Percentiles rank a stretch among this genome's conserved stretches.
phyloP scores from a whole-genome alignment of 2,888 invertebrate genomes.

The Opisthograptis luteolata region DNA sequence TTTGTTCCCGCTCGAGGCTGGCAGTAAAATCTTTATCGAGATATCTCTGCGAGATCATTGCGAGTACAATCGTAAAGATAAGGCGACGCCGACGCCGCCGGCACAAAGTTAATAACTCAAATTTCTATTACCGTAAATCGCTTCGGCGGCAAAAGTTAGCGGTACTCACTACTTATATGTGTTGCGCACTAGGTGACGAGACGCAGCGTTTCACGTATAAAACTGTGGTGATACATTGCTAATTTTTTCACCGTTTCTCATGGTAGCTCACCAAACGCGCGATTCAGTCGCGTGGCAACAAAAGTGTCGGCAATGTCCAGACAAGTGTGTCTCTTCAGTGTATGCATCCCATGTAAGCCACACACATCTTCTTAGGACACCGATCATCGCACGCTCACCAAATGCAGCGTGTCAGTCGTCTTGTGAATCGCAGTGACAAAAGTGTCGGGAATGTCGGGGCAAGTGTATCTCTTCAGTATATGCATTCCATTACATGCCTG shows the following conservation, averaged over 20 bases:
- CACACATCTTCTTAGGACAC: too few species aligned
- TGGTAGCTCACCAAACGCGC: background rate
- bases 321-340: too few species aligned
- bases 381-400: background rate
- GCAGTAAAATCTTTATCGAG: slow-evolving; percentile 63
- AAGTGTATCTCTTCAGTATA: too few species aligned
- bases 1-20: slow-evolving; percentile 52
- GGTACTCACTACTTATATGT: slow-evolving; percentile 40
- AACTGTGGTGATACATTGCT: background rate
- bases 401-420: slow-evolving; percentile 1
- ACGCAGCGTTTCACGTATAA: slow-evolving; percentile 8
- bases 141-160: slow-evolving; percentile 46
- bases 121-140: slow-evolving; percentile 70
- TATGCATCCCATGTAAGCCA: too few species aligned
- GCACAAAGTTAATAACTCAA: slow-evolving; percentile 63
- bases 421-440: slow-evolving; percentile 27
- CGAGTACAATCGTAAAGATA: slow-evolving; percentile 62
- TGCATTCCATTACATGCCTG: too few species aligned
- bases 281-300: background rate
- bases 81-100: slow-evolving; percentile 44
- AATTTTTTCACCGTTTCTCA: background rate
- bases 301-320: too few species aligned
- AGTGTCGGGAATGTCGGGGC: too few species aligned
- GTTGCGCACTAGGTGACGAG: slow-evolving; percentile 33
- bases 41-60: slow-evolving; percentile 53